A percentile compares a stretch with the other conserved stretches of the same genome.
These are phyloP conservation scores for Myotis daubentonii DNA, from an alignment of 2,797 vertebrate species.

Conservation along the genomic window DNA sequence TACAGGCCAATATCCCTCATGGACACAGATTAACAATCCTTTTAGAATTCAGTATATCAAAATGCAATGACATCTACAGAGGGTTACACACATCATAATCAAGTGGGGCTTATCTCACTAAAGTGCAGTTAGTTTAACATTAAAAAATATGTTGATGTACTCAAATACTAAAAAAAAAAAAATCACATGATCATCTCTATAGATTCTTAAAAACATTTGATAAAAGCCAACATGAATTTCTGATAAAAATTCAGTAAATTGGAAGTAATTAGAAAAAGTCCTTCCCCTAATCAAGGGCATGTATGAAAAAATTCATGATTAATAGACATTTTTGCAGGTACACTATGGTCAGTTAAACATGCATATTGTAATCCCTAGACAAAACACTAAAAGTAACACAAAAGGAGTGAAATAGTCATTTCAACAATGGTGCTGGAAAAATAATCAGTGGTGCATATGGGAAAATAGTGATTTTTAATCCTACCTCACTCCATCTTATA, in stretches of 20 bases:
- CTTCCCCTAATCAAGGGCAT: not conserved
- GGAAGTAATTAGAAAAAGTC: not conserved
- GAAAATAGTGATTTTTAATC: not conserved
- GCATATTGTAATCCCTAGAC: not conserved
- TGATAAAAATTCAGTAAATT: not conserved
- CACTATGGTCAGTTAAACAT: not conserved
- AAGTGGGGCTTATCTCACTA: not conserved
- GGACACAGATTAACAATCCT: not conserved
- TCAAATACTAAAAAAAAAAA: not conserved
- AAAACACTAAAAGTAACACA: not conserved
- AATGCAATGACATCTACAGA: not conserved
- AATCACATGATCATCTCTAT: not conserved
- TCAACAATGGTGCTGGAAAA: not conserved
- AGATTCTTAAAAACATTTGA: not conserved
- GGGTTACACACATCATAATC: not conserved
- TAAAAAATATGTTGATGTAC: not conserved
- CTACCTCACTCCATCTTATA: not conserved
- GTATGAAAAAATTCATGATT: not conserved
- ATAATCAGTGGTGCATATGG: not conserved
- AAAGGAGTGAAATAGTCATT: not conserved
- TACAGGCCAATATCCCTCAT: not conserved
- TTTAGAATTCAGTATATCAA: not conserved
- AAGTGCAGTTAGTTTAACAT: not conserved
- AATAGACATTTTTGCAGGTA: not conserved
- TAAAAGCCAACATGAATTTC: not conserved